Percentiles rank a stretch among this genome's conserved stretches.
These are phyloP conservation scores for Gallinago undulata DNA, from an alignment of 2,113 vertebrate genomes.

Conservation along the genomic window DNA sequence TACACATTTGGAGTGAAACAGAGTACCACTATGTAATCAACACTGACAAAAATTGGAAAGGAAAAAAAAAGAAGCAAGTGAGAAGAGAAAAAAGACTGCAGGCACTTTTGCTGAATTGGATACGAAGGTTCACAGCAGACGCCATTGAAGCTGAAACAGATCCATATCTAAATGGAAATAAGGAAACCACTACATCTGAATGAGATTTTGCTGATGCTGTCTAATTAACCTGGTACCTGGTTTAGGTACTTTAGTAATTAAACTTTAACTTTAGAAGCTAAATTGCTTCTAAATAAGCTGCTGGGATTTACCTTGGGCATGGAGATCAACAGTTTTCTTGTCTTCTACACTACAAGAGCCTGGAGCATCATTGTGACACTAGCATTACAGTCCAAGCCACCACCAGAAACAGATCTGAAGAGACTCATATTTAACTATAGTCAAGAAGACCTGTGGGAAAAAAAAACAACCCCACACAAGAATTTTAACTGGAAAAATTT, in stretches of 20 bases:
- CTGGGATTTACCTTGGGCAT: conserved; percentile 5
- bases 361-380: background rate
- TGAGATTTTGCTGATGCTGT: conserved; percentile 53
- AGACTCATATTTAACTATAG: background rate
- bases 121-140: conserved; percentile 7
- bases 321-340: background rate
- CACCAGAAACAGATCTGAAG: background rate
- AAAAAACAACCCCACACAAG: background rate
- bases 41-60: background rate
- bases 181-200: conserved; percentile 30
- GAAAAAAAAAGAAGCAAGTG: background rate
- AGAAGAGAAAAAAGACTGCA: background rate
- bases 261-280: conserved; percentile 33
- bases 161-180: conserved; percentile 48
- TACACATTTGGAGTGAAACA: background rate
- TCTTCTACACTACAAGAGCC: background rate
- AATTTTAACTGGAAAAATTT: background rate
- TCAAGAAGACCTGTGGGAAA: background rate
- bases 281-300: conserved; percentile 39
- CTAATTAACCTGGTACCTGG: conserved; percentile 43
- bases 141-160: background rate
- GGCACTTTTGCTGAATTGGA: conserved; percentile 16
- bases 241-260: conserved; percentile 44
- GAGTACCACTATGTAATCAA: background rate
- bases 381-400: background rate